Evolutionary conservation across 35 echinoderm and acorn worm species (phyloP), one percentile per base, ranked within the genome.

Genomic region (Holothuria glaberrima): DNA sequence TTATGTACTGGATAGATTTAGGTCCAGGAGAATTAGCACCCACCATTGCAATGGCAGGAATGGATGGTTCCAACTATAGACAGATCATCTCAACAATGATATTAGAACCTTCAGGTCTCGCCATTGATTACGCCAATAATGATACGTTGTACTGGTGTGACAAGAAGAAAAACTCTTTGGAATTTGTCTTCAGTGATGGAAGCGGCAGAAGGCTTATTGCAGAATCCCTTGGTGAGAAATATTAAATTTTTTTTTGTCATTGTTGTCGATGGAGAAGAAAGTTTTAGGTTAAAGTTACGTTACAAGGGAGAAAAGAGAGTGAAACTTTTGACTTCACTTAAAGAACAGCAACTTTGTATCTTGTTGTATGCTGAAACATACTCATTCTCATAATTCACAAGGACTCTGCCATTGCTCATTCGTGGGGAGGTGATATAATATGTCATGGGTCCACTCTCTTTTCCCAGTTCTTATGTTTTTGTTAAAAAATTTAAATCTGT

Each of bases 111-210:
- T 90, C 97, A 21, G 97, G 97, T 45, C 60, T 99, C 1, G 64
- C 91, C 18, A 91, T 99, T 26, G 93, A 95, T 80, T 99, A 91
- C 69, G 46, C 97, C 26, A 93, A 91, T 61, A 85, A 88, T 9
- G 93, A 86, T 59, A 90, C 71, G 0, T 64, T 95, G 14, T 95
- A 93, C 89, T 99, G 94, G 91, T 99, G 97, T 86, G 97, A 99
- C 66, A 54, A 56, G 7, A 80, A 88, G 44, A 68, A 79, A 32
- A 91, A 90, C 38, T 90, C 74, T 12, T 92, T 99, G 65, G 87
- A 91, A 27, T 90, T 85, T 9, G 92, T 99, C 45, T 87, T 67
- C 57, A 93, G 88, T 70, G 93, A 99, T 89, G 97, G 97, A 6
- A 70, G n/a, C 28, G 75, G 82, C 10, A 88, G 97, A 48, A 63